Evolutionary conservation across 2,888 invertebrate species (phyloP), one percentile per base, ranked within the genome.

Genomic region (Itoplectis maculator): DNA sequence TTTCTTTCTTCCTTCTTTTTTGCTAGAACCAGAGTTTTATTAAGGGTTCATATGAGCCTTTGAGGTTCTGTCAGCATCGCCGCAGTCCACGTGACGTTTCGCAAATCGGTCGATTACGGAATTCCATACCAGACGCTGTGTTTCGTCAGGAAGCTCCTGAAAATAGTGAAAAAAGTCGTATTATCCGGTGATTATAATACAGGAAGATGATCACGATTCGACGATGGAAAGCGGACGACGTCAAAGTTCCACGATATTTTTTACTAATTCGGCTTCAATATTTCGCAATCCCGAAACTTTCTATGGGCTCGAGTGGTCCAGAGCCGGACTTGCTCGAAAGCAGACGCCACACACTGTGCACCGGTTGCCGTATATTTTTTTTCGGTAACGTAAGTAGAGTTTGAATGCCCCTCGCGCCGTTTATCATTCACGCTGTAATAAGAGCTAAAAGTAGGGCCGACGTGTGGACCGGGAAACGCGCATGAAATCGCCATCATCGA

Each of bases 401-500:
- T 15, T 37, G 11, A 61, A 61, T 37, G 61, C 8, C 1, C n/a
- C 15, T 15, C 61, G 61, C 37, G 61, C 18, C 2, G 37, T 61
- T 8, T 2, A 61, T 61, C 15, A 61, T 61, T 61, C 20, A 29
- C 29, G 29, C 29, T 29, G 29, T 23, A 42, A 65, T 45, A 23
- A 45, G 23, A 45, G 23, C 29, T 35, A 47, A 23, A 47, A 11
- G n/a, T 15, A 35, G 47, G n/a, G n/a, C 7, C 6, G 54, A 40
- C 29, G 35, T 11, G 18, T 2, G 8, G 37, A 9, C 40, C 56
- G 51, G 66, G 49, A 73, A 63, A 42, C 56, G 54, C 45, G 68
- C 20, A 65, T 23, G 23, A 79, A 66, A 75, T 79, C 72, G 70
- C 59, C 51, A 70, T 75, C 66, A 68, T 79, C 79, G 76, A 76